Evolutionary conservation across 2,888 invertebrate species (phyloP).

Genomic region (Parascotia fuliginaria): DNA sequence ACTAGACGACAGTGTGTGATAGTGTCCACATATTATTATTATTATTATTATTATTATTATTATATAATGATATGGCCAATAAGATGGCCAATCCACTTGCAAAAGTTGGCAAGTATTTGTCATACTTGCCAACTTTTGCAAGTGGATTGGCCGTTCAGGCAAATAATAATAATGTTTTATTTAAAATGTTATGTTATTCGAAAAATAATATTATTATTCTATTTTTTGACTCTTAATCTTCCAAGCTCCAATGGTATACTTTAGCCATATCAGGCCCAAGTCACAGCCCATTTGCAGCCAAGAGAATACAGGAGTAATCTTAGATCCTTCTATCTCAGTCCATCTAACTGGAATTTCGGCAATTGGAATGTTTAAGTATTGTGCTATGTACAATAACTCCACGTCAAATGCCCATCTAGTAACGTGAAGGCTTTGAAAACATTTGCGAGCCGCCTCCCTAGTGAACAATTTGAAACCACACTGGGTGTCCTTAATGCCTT

Average conservation of each 20-base stretch:
- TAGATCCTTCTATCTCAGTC: constrained; percentile 98
- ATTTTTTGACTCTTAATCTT: constrained; percentile 79
- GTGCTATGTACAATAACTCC: constrained; percentile 97
- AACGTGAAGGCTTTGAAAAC: constrained; percentile 96
- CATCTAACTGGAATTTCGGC: constrained; percentile 96
- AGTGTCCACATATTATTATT: too few relatives aligned
- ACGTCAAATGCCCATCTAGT: constrained; percentile 99
- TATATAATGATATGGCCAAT: too few relatives aligned
- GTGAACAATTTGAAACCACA: constrained; percentile 99
- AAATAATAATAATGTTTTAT: too few relatives aligned
- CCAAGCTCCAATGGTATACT: constrained; percentile 96
- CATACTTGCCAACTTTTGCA: too few relatives aligned
- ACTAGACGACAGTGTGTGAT: too few relatives aligned
- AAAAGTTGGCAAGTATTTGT: too few relatives aligned
- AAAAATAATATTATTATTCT: too few relatives aligned
- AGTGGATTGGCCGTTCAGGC: too few relatives aligned
- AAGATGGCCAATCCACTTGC: too few relatives aligned
- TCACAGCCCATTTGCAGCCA: constrained; percentile 99
- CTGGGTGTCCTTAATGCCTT: constrained; percentile 97
- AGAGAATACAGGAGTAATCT: constrained; percentile 95
- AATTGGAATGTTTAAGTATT: constrained; percentile 93
- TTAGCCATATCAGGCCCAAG: constrained; percentile 95
- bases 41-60: too few relatives aligned
- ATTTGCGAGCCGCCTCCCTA: constrained; percentile 90
- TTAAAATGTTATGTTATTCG: too few relatives aligned